phyloP scores from a whole-genome alignment of 2,113 vertebrate species.

The Myotis lucifugus region DNA sequence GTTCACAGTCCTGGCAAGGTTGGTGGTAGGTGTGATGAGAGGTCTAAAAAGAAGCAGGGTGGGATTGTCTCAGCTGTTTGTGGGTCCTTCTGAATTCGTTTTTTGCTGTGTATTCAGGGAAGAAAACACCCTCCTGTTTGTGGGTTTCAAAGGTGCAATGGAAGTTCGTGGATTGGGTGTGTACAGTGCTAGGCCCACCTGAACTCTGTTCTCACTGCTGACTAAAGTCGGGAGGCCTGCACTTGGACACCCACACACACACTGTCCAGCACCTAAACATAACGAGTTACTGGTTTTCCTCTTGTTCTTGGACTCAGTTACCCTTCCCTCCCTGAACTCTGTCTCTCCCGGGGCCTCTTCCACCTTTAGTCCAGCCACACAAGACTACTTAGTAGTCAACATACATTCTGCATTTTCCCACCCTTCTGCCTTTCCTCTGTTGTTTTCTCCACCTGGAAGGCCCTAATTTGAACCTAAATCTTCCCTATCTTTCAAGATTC shows the following conservation, averaged over 20 bases:
- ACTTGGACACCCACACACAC: not conserved
- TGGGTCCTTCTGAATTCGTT: not conserved
- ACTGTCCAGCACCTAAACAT: not conserved
- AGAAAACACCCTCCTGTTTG: not conserved
- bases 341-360: not conserved
- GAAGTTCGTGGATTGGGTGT: too few relatives aligned
- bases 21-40: not conserved
- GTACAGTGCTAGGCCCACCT: not conserved
- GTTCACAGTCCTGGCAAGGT: fast-evolving
- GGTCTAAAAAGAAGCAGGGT: too few relatives aligned
- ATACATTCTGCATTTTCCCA: not conserved
- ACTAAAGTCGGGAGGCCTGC: too few relatives aligned
- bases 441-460: too few relatives aligned
- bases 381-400: not conserved
- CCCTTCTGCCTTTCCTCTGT: not conserved
- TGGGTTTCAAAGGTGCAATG: not conserved
- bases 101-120: not conserved
- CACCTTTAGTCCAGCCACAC: too few relatives aligned
- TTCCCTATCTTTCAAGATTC: not conserved
- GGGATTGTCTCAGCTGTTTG: not conserved
- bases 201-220: not conserved
- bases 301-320: too few relatives aligned
- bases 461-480: not conserved
- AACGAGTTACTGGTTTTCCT: fast-evolving
- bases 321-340: not conserved